Base-by-base conservation (phyloP, 1,140 invertebrate genomes). In the Drosophila biarmipes region DNA sequence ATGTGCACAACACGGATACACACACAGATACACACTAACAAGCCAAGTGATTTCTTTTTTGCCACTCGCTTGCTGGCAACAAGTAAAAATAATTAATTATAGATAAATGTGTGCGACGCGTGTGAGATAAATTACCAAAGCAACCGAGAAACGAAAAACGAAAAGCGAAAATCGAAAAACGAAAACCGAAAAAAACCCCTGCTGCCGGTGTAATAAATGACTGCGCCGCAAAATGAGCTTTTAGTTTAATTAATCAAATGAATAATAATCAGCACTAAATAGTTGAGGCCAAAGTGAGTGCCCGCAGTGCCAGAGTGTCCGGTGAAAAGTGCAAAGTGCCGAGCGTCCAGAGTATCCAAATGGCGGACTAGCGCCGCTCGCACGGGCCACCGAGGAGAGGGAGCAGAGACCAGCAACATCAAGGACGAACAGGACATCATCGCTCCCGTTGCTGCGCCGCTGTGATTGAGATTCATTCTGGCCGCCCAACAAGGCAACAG, bases 381-480 rank as follows among this genome's bases (percentile, higher is more conserved):
- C 66, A 90, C 73, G 84, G 79, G 62, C 77, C 59, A 86, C 45
- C 53, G 57, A 57, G 62, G 19, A 54, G 40, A 12, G 53, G 54
- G 19, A 42, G 31, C 38, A 3, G 8, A 24, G 10, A 52, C 34
- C 7, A n/a, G 12, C 15, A 14, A 37, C 7, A n/a, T 17, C 29
- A 51, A 42, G 40, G 19, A 46, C 59, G 12, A 42, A 38, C 24
- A 34, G 45, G 46, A 59, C 40, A 56, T 54, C 40, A 56, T 54
- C 58, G 73, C 35, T 49, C 14, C 27, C 46, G 61, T 55, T 46
- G 85, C 86, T 63, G 85, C 59, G 85, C 59, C 75, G 69, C 77
- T 75, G 80, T 89, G 68, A 71, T 78, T 92, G 87, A 91, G 68
- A 71, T 78, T 92, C 91, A 92, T 92, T 91, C 91, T 92, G 91